phyloP scores from a whole-genome alignment of 2,797 vertebrate genomes.

The Acropternis orthonyx region DNA sequence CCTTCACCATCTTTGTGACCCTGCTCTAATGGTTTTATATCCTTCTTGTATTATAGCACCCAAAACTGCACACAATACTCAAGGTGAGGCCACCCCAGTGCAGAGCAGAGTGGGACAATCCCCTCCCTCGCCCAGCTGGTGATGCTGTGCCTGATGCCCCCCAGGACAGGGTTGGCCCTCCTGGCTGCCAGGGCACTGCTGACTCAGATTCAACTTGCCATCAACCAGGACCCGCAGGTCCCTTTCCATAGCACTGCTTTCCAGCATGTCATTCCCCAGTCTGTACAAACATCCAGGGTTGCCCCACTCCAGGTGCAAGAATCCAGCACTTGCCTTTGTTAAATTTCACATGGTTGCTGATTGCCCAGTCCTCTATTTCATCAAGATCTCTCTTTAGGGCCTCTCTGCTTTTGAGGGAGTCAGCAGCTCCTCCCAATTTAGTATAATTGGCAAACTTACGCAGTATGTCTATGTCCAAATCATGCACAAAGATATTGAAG shows the following conservation, averaged over 20 bases:
- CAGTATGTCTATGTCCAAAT: not conserved
- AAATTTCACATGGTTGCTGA: not conserved
- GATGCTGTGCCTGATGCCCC: not conserved
- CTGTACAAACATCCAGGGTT: not conserved
- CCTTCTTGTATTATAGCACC: fast-evolving
- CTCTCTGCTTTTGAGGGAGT: not conserved
- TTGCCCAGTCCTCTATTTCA: not conserved
- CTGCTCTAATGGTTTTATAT: not conserved
- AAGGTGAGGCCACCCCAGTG: not conserved
- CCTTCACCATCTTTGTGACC: fast-evolving
- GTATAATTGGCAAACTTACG: not conserved
- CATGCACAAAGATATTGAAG: not conserved
- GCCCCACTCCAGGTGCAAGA: no score
- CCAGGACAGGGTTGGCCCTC: not conserved
- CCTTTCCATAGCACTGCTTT: not conserved
- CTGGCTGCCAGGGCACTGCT: not conserved
- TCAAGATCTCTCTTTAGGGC: not conserved
- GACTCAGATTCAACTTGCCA: not conserved
- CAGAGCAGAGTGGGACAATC: not conserved
- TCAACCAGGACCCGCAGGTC: not conserved
- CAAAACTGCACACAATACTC: not conserved
- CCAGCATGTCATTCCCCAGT: not conserved
- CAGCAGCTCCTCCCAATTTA: not conserved
- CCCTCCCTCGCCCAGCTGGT: fast-evolving
- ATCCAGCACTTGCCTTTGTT: not conserved